Percentiles rank a stretch among this genome's conserved stretches.
Conservation (phyloP, 2,113 vertebrate species). For the Gnathonemus longibarbis region DNA sequence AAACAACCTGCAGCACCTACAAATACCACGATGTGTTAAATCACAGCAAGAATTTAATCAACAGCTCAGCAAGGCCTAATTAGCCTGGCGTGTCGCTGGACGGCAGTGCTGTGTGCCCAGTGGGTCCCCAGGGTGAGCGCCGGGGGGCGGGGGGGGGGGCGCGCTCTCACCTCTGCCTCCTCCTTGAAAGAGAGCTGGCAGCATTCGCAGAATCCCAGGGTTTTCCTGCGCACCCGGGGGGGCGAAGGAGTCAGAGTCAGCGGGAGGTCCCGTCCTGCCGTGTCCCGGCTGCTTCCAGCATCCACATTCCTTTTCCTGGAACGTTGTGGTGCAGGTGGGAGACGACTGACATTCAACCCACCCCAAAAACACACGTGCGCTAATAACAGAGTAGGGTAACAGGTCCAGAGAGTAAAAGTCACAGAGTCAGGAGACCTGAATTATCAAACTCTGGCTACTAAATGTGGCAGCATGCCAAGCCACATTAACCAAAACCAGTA, state of each 20-base stretch:
- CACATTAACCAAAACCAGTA: not conserved
- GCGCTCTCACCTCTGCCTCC: conserved; percentile 56
- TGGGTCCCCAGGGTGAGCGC: not conserved
- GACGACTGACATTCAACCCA: too few relatives aligned
- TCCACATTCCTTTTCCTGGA: conserved; percentile 32
- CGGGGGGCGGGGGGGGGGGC: not conserved
- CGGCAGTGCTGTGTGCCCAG: not conserved
- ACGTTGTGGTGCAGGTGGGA: not conserved
- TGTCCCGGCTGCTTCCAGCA: conserved; percentile 12
- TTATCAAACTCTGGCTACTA: too few relatives aligned
- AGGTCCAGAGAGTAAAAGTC: too few relatives aligned
- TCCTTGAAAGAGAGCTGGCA: conserved; percentile 67
- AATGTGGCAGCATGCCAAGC: not conserved
- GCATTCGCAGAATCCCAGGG: conserved; percentile 72
- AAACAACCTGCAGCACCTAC: not conserved
- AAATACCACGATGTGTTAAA: not conserved
- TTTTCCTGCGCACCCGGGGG: conserved; percentile 50
- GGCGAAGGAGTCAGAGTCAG: conserved; percentile 37
- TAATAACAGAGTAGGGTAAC: not conserved
- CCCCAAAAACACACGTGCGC: not conserved
- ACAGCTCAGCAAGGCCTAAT: not conserved
- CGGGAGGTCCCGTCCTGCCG: not conserved
- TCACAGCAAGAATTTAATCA: conserved; percentile 8
- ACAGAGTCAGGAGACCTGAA: too few relatives aligned
- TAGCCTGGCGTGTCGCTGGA: not conserved